Percentiles rank a stretch among this genome's conserved stretches.
phyloP scores from a whole-genome alignment of 2,888 invertebrate genomes.

The Drosophila leonis region DNA sequence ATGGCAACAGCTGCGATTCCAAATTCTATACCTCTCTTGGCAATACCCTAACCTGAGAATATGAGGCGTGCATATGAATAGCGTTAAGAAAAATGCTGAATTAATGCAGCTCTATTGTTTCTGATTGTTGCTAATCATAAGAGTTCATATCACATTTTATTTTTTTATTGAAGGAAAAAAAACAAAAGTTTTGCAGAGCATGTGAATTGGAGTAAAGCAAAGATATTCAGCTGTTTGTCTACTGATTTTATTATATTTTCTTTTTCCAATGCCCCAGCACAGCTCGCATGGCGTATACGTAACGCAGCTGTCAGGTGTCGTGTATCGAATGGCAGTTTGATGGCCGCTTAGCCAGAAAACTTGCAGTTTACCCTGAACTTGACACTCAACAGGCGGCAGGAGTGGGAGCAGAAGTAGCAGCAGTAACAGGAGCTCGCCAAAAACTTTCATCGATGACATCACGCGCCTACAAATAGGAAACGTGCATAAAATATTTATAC shows the following conservation, averaged over 20 bases:
- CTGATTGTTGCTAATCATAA: background rate
- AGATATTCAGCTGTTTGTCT: background rate
- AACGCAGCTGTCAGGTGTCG: slow-evolving; percentile 49
- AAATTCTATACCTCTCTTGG: background rate
- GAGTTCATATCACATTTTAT: background rate
- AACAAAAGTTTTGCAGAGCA: background rate
- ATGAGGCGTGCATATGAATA: background rate
- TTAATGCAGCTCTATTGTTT: background rate
- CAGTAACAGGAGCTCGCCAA: background rate
- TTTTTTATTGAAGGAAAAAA: background rate
- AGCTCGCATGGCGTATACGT: slow-evolving; percentile 33
- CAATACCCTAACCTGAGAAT: slow-evolving; percentile 11
- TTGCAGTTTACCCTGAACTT: slow-evolving; percentile 57
- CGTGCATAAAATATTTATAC: slow-evolving; percentile 61
- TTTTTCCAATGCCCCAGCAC: background rate
- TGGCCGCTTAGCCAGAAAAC: slow-evolving; percentile 55
- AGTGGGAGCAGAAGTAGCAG: background rate
- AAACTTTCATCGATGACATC: slow-evolving; percentile 60
- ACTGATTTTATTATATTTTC: background rate
- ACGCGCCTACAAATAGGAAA: slow-evolving; percentile 63
- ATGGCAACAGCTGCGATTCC: slow-evolving; percentile 50
- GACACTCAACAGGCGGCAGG: slow-evolving; percentile 43
- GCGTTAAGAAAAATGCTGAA: background rate
- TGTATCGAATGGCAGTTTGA: slow-evolving; percentile 48
- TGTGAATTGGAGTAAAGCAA: background rate